Conservation (phyloP, 2,888 invertebrate species). For the Ceratothoa steindachneri region DNA sequence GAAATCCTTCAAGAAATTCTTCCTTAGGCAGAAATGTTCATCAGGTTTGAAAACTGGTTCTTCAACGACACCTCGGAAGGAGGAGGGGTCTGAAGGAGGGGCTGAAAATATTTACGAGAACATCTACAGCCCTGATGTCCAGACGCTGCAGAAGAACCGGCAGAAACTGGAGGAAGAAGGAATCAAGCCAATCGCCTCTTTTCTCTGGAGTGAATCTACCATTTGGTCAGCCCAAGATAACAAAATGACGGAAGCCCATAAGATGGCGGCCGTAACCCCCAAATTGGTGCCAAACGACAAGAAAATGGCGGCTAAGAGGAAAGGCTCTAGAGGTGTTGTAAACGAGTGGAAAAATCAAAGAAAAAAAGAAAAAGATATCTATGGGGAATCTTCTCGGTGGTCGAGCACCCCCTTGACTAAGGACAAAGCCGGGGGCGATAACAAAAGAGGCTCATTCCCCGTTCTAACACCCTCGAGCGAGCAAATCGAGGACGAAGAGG, state of each 20-base stretch:
- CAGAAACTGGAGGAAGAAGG: constrained; percentile 38
- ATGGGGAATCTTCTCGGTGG: neutral
- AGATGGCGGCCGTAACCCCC: neutral
- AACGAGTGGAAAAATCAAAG: too few species aligned
- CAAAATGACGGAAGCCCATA: constrained; percentile 2
- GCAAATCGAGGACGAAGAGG: too few species aligned
- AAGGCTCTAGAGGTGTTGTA: too few species aligned
- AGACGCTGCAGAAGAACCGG: constrained; percentile 36
- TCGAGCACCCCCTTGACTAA: too few species aligned
- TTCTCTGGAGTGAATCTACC: constrained; percentile 35
- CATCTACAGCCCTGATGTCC: constrained; percentile 31
- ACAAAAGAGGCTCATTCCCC: too few species aligned
- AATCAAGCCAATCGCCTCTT: constrained; percentile 40
- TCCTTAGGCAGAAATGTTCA: neutral
- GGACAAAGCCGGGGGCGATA: too few species aligned
- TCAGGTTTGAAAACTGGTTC: too few species aligned
- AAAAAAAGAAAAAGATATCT: neutral
- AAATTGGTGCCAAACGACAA: neutral
- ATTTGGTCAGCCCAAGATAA: neutral
- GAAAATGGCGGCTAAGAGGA: too few species aligned
- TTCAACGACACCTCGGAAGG: neutral
- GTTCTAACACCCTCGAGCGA: too few species aligned
- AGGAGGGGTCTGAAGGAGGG: neutral
- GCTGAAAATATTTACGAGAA: constrained; percentile 46
- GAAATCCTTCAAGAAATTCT: constrained; percentile 3